Evolutionary conservation across 2,113 vertebrate species (phyloP), one percentile per base, ranked within the genome.

Genomic region (Phyllostomus hastatus): DNA sequence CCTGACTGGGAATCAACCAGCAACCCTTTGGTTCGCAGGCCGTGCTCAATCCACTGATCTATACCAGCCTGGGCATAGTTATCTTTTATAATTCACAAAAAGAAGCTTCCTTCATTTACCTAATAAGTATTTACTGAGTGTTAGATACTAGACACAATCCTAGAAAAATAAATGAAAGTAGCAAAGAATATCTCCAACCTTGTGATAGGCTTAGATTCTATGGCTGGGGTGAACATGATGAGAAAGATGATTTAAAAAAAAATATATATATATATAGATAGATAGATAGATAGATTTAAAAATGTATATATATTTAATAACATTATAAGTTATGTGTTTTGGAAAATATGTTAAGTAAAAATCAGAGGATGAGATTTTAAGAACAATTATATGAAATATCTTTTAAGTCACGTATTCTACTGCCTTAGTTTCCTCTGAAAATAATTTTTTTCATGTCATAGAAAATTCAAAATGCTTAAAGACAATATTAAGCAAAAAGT

Each of bases 191-290:
- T 28, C 20, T 86, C 28, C 6, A 20, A 1, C 7, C 12, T 89
- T 54, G 76, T 24, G 17, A 78, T 76, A 5, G 73, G 35, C 1
- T 87, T 83, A 61, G 69, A 50, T 79, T 81, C 38, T 86, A 38
- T 22, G 15, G 4, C 9, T 79, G 0, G 11, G 1, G 1, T 38
- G 2, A 7, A 14, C 5, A 79, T 52, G 20, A n/a, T 50, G 33
- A 80, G 35, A 48, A 6, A 78, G 17, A 43, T 12, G 52, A 20
- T 64, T 64, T 41, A 41, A 41, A 41, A 41, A 41, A 41, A 9
- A 43, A 43, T 43, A 43, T 43, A 43, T 43, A 43, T 43, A 43
- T 43, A 43, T 43, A 43, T 43, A n/a, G n/a, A n/a, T n/a, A n/a
- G n/a, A n/a, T n/a, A n/a, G n/a, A n/a, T n/a, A n/a, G n/a, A n/a